Conservation (phyloP, 2,797 vertebrate genomes). For the Syngnathus rostellatus region DNA sequence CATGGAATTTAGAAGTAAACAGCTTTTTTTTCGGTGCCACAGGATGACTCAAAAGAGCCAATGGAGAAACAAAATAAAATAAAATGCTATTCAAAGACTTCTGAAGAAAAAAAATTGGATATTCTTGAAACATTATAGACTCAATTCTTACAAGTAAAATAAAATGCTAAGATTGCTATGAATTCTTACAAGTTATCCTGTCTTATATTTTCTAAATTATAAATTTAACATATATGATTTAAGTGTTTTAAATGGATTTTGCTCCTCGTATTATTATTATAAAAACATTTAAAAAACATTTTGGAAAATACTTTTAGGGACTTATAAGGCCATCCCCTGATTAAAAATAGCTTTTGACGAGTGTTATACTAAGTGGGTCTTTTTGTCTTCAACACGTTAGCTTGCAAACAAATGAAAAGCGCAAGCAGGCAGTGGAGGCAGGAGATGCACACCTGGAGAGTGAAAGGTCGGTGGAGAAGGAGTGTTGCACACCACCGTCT, state of each 20-base stretch:
- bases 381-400: constrained; percentile 13
- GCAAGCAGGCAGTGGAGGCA: constrained; percentile 26
- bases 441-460: constrained; percentile 87
- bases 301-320: no score
- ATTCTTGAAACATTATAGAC: background rate
- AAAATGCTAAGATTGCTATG: no score
- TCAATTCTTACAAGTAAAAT: background rate
- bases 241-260: no score
- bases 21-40: background rate
- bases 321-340: no score
- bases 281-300: no score
- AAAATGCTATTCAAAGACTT: background rate
- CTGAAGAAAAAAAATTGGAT: background rate
- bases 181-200: no score
- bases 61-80: background rate
- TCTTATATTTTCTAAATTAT: no score
- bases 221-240: background rate
- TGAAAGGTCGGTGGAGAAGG: constrained; percentile 98
- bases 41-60: background rate
- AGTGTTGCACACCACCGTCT: constrained; percentile 98
- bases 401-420: constrained; percentile 25
- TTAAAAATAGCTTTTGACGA: no score
- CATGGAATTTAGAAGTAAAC: background rate
- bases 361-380: no score
- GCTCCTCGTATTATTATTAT: no score